Percentiles rank a stretch among this genome's conserved stretches.
phyloP scores from a whole-genome alignment of 2,797 vertebrate genomes.

The Thunnus albacares region DNA sequence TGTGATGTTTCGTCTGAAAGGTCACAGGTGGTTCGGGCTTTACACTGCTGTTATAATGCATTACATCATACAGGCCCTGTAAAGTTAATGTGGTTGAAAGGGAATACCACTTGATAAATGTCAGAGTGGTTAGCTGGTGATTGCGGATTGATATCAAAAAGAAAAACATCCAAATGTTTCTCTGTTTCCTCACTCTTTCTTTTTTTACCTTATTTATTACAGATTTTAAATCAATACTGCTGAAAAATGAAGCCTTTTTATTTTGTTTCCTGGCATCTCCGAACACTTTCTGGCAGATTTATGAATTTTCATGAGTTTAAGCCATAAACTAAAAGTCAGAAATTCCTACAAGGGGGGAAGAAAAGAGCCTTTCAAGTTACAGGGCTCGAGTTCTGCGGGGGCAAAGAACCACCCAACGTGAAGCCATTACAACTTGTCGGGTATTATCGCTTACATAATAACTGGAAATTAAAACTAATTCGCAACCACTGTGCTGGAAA shows the following conservation, averaged over 20 bases:
- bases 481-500: neutral
- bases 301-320: neutral
- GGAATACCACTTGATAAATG: conserved; percentile 20
- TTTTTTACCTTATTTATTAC: neutral
- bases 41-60: neutral
- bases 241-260: neutral
- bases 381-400: neutral
- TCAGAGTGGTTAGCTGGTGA: neutral
- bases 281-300: neutral
- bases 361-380: too few species aligned
- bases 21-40: conserved; percentile 17
- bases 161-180: neutral
- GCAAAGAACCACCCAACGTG: neutral
- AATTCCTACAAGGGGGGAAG: neutral
- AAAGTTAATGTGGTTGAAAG: conserved; percentile 10
- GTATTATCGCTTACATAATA: neutral
- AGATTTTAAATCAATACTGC: neutral
- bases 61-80: neutral
- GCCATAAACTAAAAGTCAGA: neutral
- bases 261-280: neutral
- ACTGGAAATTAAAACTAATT: too few species aligned
- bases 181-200: neutral
- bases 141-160: neutral
- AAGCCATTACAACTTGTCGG: neutral
- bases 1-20: neutral